These are phyloP conservation scores for Masticophis lateralis DNA, from an alignment of 2,797 vertebrate genomes.

Conservation along the genomic window DNA sequence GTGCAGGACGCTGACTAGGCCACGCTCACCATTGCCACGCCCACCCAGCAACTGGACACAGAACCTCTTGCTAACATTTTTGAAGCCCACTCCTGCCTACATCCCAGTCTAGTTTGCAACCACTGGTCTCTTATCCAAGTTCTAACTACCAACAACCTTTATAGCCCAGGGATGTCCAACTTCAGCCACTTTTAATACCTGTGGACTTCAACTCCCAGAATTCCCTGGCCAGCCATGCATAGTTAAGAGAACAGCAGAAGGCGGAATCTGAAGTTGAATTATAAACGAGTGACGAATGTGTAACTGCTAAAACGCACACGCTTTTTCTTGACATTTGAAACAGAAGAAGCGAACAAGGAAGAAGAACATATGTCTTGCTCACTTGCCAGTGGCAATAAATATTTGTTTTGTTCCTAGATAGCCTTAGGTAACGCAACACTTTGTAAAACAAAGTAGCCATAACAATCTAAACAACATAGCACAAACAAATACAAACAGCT, in stretches of 20 bases:
- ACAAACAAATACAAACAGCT: neutral
- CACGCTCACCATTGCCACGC: too few species aligned
- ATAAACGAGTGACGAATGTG: neutral
- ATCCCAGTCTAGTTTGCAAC: neutral
- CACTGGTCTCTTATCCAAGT: neutral
- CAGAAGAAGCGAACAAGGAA: neutral
- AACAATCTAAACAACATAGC: neutral
- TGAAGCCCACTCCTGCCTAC: too few species aligned
- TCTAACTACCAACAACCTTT: neutral
- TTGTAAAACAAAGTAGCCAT: neutral
- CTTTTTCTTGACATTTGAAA: neutral
- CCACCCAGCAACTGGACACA: too few species aligned
- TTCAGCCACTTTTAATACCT: neutral
- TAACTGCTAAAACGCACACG: neutral
- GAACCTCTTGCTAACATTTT: too few species aligned
- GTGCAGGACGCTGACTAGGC: too few species aligned
- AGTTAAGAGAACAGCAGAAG: neutral
- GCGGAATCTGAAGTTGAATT: neutral
- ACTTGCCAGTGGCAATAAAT: neutral
- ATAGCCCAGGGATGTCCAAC: neutral
- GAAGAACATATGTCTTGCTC: neutral
- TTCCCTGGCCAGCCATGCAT: neutral
- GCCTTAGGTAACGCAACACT: neutral
- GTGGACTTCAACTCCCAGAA: neutral
- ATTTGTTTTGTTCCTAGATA: neutral